These are phyloP conservation scores for Pterois miles DNA, from an alignment of 2,797 vertebrate species.

Conservation along the genomic window DNA sequence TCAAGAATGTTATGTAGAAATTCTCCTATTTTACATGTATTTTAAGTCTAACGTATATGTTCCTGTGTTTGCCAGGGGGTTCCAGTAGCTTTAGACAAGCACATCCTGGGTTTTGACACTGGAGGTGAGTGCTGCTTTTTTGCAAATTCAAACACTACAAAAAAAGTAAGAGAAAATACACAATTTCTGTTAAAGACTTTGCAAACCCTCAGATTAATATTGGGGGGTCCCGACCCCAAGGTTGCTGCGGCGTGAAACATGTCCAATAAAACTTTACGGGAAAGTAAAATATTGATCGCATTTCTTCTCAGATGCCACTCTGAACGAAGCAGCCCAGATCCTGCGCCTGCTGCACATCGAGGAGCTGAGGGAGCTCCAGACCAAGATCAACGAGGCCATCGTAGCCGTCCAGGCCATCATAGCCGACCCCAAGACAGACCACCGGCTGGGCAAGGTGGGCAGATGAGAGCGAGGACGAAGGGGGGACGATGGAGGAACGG, in stretches of 20 bases:
- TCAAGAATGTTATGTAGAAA: neutral
- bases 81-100: constrained; percentile 94
- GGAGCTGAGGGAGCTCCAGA: constrained; percentile 96
- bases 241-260: neutral
- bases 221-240: too few species aligned
- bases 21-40: neutral
- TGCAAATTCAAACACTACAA: neutral
- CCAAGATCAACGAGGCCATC: constrained; percentile 97
- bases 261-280: neutral
- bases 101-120: constrained; percentile 95
- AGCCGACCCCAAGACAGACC: constrained; percentile 97
- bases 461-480: constrained; percentile 83
- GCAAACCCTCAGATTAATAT: neutral
- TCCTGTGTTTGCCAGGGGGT: constrained; percentile 85
- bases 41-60: neutral
- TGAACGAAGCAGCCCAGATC: constrained; percentile 96
- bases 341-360: constrained; percentile 96
- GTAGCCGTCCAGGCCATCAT: constrained; percentile 98
- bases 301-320: constrained; percentile 86
- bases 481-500: neutral
- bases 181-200: neutral
- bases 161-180: neutral
- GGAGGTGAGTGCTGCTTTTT: constrained; percentile 87
- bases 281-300: neutral
- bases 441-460: constrained; percentile 97